A percentile compares a stretch with the other conserved stretches of the same genome.
These are phyloP conservation scores for Branchellion lobata DNA, from an alignment of 2,888 invertebrate species.

Conservation along the genomic window DNA sequence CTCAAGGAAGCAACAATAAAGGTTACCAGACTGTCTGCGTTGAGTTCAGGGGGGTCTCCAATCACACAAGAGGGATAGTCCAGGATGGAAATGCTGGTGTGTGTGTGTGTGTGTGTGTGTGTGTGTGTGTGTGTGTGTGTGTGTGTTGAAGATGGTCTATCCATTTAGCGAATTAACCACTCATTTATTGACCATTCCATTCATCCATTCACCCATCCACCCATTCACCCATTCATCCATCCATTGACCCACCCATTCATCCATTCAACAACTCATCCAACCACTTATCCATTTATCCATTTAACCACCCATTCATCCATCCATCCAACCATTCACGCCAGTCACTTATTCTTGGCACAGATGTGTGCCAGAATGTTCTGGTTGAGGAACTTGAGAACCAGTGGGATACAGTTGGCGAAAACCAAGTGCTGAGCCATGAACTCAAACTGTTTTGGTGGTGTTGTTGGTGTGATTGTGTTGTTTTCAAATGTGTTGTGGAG, in stretches of 20 bases:
- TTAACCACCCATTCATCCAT: too few relatives aligned
- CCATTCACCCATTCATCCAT: too few relatives aligned
- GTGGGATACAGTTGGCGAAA: conserved; percentile 96
- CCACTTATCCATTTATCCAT: too few relatives aligned
- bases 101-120: conserved; percentile 50
- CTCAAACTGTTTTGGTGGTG: conserved; percentile 72
- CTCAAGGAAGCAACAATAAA: background rate
- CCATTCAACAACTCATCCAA: too few relatives aligned
- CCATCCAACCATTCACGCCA: background rate
- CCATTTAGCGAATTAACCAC: too few relatives aligned
- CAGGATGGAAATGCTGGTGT: conserved; percentile 76
- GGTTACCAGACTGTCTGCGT: conserved; percentile 75
- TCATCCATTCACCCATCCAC: too few relatives aligned
- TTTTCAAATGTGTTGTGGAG: background rate
- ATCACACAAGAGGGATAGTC: conserved; percentile 95
- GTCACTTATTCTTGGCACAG: conserved; percentile 77
- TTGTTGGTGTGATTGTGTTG: too few relatives aligned
- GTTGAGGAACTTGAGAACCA: conserved; percentile 96
- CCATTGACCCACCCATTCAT: background rate
- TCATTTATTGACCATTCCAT: too few relatives aligned
- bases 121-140: too few relatives aligned
- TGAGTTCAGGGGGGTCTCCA: conserved; percentile 88
- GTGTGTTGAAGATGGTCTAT: too few relatives aligned
- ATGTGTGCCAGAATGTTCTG: conserved; percentile 94
- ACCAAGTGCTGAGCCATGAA: conserved; percentile 98